Evolutionary conservation across 2,113 vertebrate genomes (phyloP).

Genomic region (Chamaetylas fuelleborni): DNA sequence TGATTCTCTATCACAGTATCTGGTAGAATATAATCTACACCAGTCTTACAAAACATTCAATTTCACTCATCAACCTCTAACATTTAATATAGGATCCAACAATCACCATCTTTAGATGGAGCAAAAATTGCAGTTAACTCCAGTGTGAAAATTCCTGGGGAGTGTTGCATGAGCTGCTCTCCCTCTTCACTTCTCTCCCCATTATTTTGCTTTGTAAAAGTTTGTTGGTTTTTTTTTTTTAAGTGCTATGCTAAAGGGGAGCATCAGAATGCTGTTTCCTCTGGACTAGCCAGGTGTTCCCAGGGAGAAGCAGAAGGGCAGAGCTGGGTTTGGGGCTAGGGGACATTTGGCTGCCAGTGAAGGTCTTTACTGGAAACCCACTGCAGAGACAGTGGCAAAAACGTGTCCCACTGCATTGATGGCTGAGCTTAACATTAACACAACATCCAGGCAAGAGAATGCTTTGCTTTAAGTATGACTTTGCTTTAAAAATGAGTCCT

Average conservation of each 20-base stretch:
- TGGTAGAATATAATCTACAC: neutral
- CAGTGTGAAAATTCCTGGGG: neutral
- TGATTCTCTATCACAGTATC: neutral
- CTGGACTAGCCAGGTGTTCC: neutral
- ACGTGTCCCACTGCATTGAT: accelerated
- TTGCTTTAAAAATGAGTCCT: slow-evolving; percentile 11
- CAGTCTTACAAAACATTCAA: neutral
- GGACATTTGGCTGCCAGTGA: neutral
- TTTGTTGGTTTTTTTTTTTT: neutral
- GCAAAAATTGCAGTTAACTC: neutral
- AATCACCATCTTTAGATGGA: neutral
- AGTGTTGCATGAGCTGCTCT: neutral
- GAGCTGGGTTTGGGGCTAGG: neutral
- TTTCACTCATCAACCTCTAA: neutral
- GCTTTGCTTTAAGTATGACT: neutral
- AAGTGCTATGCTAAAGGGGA: neutral
- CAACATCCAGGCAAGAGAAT: neutral
- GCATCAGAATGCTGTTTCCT: neutral
- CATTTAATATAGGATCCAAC: neutral
- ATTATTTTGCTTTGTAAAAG: neutral
- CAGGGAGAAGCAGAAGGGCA: neutral
- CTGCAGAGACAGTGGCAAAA: neutral
- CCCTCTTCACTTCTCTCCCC: neutral
- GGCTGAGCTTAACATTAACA: neutral
- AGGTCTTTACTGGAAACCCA: neutral